Base-by-base conservation (phyloP, 2,113 vertebrate genomes). In the Nematolebias whitei region DNA sequence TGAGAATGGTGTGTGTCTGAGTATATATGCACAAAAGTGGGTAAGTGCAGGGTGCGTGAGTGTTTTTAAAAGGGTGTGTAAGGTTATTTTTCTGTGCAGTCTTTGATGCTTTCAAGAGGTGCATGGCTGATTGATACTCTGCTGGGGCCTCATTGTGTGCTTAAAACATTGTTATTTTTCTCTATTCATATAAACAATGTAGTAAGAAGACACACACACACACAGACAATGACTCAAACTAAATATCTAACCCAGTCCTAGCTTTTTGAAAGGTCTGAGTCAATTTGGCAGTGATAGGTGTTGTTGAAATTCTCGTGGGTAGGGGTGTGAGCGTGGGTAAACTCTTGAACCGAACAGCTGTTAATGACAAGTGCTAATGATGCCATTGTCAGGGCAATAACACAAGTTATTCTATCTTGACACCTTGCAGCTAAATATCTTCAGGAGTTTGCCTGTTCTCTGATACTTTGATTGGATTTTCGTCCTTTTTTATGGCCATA, bases 11-110 rank as follows among this genome's bases (percentile, higher is more conserved):
- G 80, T 78, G 78, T 74, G 64, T 75, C 63, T 85, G 78, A 83
- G 77, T 86, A 72, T 72, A 57, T 70, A 71, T 79, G 79, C 63
- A 75, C 77, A 79, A 86, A 84, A 81, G 73, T 85, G 76, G 78
- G 76, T 85, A 86, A 87, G 78, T 88, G 85, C 76, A 83, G 82
- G 80, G 82, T 79, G 79, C 73, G 24, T 82, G 78, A 85, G 80
- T 90, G 79, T 84, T 64, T 64, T 82, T 79, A 71, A 82, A 87
- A 83, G 87, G 83, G 85, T 76, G 87, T 82, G 83, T 82, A 71
- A 71, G 79, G 55, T 78, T 78, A 75, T 70, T 74, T 80, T 64
- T 71, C 24, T 61, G 67, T 54, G 2, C 64, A 63, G 79, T 79
- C 79, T 90, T 89, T 84, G 87, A 88, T 85, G 70, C 73, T 44